A percentile compares a stretch with the other conserved stretches of the same genome.
Evolutionary conservation across 2,888 invertebrate genomes (phyloP).

Genomic region (Rhopalosiphum nymphaeae): DNA sequence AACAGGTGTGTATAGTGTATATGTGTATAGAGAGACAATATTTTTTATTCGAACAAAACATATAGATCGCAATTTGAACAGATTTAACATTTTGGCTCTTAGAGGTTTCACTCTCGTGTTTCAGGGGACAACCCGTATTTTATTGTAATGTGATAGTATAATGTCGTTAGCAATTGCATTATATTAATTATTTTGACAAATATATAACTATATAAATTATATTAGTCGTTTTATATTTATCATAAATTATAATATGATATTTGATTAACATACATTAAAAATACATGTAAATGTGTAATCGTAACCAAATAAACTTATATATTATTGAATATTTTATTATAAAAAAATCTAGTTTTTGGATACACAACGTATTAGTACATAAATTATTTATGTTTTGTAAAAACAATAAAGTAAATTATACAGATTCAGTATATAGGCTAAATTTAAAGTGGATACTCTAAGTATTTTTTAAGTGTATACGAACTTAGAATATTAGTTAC

Average conservation of each 20-base stretch:
- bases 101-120: neutral
- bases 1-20: conserved; percentile 2
- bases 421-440: neutral
- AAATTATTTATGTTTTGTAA: neutral
- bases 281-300: neutral
- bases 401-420: neutral
- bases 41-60: neutral
- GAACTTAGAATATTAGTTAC: neutral
- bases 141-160: neutral
- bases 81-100: neutral
- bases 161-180: neutral
- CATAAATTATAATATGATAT: neutral
- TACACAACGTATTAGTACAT: neutral
- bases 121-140: neutral
- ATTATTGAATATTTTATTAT: neutral
- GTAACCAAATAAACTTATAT: neutral
- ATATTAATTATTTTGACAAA: neutral
- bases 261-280: neutral
- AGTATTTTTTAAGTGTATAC: neutral
- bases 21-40: neutral
- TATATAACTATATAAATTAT: neutral
- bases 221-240: neutral
- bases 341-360: neutral
- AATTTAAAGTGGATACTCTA: neutral
- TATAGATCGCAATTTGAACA: neutral